Evolutionary conservation across 2,113 vertebrate genomes (phyloP).

Genomic region (Istiophorus platypterus): DNA sequence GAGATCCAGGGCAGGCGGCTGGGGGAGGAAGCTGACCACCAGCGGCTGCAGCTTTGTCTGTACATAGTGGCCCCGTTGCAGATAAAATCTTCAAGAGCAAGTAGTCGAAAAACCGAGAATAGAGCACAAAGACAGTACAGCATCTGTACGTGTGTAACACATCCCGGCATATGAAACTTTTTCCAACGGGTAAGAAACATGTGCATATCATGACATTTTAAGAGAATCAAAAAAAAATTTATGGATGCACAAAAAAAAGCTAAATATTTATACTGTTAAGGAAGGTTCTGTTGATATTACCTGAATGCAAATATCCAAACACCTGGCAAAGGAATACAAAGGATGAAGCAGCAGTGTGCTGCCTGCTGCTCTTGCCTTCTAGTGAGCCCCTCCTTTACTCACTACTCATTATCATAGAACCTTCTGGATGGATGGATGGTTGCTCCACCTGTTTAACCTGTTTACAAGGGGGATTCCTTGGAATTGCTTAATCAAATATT

Average conservation of each 20-base stretch:
- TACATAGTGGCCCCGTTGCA: conserved; percentile 32
- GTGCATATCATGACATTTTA: too few species aligned
- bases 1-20: background rate
- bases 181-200: too few species aligned
- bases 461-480: conserved; percentile 12
- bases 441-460: conserved; percentile 40
- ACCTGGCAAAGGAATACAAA: background rate
- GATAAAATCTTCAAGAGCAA: background rate
- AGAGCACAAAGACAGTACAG: background rate
- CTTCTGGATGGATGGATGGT: conserved; percentile 54
- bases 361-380: background rate
- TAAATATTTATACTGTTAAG: background rate
- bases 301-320: conserved; percentile 45
- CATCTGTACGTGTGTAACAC: background rate
- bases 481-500: background rate
- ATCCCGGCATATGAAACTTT: background rate
- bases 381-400: conserved; percentile 18
- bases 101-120: background rate
- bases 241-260: background rate
- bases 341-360: conserved; percentile 3
- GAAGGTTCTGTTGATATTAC: conserved; percentile 20
- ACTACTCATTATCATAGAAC: conserved; percentile 21
- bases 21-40: conserved; percentile 5
- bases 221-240: background rate
- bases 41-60: background rate